Evolutionary conservation across 2,888 invertebrate species (phyloP).

Genomic region (Orthonevra nobilis): DNA sequence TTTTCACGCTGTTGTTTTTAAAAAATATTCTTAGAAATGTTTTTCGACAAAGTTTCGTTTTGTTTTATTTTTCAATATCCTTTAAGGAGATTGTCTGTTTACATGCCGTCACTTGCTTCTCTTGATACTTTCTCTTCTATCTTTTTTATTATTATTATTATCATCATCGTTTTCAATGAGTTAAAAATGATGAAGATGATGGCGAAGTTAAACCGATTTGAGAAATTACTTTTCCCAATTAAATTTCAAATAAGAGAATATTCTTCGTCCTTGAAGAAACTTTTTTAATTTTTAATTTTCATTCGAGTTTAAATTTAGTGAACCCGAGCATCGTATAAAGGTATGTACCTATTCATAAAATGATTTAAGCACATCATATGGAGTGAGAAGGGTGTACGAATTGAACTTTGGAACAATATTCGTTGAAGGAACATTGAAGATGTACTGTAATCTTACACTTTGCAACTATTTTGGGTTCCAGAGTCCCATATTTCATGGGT

Average conservation of each 20-base stretch:
- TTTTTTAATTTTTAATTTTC: too few species aligned
- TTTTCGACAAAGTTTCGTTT: slow-evolving; percentile 28
- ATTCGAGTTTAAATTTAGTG: too few species aligned
- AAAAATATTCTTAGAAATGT: slow-evolving; percentile 20
- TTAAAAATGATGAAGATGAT: slow-evolving; percentile 39
- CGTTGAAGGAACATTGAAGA: too few species aligned
- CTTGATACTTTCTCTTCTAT: slow-evolving; percentile 10
- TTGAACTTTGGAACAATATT: too few species aligned
- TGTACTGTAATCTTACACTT: too few species aligned
- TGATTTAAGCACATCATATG: too few species aligned
- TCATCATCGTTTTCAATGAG: slow-evolving; percentile 46
- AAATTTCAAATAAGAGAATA: slow-evolving; percentile 61
- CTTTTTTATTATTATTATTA: slow-evolving; percentile 31
- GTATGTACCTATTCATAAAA: too few species aligned
- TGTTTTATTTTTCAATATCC: slow-evolving; percentile 49
- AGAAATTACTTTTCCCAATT: slow-evolving; percentile 68
- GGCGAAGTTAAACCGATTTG: slow-evolving; percentile 64
- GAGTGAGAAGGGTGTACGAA: too few species aligned
- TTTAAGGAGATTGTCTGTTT: slow-evolving; percentile 56
- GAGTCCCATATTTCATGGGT: too few species aligned
- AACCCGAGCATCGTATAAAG: too few species aligned
- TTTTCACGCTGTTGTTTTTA: neutral
- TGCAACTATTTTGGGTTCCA: too few species aligned
- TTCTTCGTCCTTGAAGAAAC: slow-evolving; percentile 12
- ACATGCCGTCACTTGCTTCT: slow-evolving; percentile 16